Percentiles rank a stretch among this genome's conserved stretches.
Conservation (phyloP, 2,888 invertebrate species). For the Thymelicus lineola region DNA sequence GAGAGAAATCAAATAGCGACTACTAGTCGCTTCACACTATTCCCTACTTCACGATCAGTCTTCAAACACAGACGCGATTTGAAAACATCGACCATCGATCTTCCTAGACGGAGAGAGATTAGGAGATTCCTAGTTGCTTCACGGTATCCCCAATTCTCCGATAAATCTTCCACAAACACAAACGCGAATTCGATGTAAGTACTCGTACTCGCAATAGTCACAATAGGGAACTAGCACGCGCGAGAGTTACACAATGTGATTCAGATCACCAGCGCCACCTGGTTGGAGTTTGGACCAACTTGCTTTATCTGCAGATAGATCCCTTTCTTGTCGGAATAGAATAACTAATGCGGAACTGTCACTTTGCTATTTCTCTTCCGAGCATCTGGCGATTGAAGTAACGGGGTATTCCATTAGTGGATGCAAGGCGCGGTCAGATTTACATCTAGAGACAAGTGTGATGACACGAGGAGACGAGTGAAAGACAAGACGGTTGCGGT, state of each 20-base stretch:
- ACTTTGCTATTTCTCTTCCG: slow-evolving; percentile 26
- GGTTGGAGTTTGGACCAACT: slow-evolving; percentile 39
- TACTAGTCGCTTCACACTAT: not conserved
- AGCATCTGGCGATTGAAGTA: slow-evolving; percentile 10
- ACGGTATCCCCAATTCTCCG: not conserved
- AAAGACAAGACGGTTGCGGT: no score
- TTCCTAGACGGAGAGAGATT: no score
- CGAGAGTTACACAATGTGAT: slow-evolving; percentile 48
- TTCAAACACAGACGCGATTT: not conserved
- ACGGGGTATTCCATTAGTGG: not conserved
- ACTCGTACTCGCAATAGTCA: not conserved
- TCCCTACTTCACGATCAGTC: not conserved
- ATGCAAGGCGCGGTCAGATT: no score
- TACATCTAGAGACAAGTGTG: no score
- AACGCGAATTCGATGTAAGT: not conserved
- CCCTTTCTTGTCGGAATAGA: slow-evolving; percentile 27
- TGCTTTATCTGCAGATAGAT: slow-evolving; percentile 29
- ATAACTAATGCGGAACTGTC: slow-evolving; percentile 33
- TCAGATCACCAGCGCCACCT: slow-evolving; percentile 47
- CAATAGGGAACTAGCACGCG: slow-evolving; percentile 46
- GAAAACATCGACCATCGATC: no score
- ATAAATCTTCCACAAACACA: slow-evolving; percentile 1
- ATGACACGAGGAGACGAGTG: no score
- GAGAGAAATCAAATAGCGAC: no score
- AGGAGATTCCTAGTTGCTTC: not conserved